phyloP scores from a whole-genome alignment of 1,140 invertebrate genomes.

The Steinernema khuongi region DNA sequence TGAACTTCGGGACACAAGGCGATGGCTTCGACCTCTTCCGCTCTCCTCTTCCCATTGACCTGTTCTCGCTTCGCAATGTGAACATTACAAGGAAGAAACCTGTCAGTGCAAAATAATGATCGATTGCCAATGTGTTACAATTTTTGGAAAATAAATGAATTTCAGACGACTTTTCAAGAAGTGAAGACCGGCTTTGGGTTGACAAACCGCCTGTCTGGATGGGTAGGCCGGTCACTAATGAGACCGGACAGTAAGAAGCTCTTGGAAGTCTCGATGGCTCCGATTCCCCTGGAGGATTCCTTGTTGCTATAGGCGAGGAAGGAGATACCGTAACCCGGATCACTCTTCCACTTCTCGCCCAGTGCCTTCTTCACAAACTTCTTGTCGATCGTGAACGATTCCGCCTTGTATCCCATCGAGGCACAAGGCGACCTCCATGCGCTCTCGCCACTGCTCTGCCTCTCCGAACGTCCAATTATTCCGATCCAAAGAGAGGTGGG shows the following conservation, averaged over 20 bases:
- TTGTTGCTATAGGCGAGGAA: neutral
- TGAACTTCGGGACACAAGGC: neutral
- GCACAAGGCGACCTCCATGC: neutral
- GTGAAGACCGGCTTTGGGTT: too few species aligned
- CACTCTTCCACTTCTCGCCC: neutral
- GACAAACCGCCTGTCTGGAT: too few species aligned
- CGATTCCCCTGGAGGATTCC: neutral
- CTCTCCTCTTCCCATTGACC: neutral
- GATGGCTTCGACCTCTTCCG: neutral
- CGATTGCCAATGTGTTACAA: neutral
- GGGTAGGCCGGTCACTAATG: neutral
- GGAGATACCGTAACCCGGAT: neutral
- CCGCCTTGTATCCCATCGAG: neutral
- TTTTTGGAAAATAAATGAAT: neutral
- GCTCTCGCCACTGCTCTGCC: slow-evolving; percentile 11
- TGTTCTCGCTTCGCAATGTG: neutral
- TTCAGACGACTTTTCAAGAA: too few species aligned
- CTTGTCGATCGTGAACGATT: neutral
- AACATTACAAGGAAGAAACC: neutral
- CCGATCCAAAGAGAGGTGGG: neutral
- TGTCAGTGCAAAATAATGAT: neutral
- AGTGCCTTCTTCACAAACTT: neutral
- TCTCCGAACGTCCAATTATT: neutral
- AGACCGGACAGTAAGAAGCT: neutral
- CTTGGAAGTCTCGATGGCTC: neutral